These are phyloP conservation scores for Clarias pachynema DNA, from an alignment of 2,797 vertebrate genomes.

Conservation along the genomic window DNA sequence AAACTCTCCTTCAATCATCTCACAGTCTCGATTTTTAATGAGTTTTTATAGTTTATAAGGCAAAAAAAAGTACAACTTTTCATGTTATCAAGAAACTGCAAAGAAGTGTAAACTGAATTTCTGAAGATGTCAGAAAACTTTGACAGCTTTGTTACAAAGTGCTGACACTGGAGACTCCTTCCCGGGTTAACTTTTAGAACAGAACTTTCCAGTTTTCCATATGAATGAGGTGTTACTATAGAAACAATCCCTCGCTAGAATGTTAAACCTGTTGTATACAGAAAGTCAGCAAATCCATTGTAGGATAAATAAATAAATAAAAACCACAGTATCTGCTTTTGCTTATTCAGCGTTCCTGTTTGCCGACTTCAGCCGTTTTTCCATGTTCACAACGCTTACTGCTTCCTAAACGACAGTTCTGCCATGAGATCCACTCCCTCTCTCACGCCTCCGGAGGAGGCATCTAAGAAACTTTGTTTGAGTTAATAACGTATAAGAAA, in stretches of 20 bases:
- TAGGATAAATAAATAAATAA: not conserved
- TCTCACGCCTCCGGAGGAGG: not conserved
- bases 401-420: not conserved
- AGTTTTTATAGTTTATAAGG: too few species aligned
- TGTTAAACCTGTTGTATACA: too few species aligned
- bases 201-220: not conserved
- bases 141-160: not conserved
- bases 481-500: conserved; percentile 5
- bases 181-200: not conserved
- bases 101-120: not conserved
- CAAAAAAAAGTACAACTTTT: not conserved
- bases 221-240: not conserved
- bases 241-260: not conserved
- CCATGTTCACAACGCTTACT: not conserved
- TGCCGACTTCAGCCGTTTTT: not conserved
- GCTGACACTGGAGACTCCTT: not conserved
- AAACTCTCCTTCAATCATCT: not conserved
- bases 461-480: not conserved
- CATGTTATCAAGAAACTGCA: not conserved
- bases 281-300: not conserved
- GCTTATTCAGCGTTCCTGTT: not conserved
- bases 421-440: not conserved
- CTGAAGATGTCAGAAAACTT: not conserved
- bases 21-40: not conserved
- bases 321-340: not conserved